Base-by-base conservation (phyloP, 2,888 invertebrate genomes). In the Coenonympha glycerion region DNA sequence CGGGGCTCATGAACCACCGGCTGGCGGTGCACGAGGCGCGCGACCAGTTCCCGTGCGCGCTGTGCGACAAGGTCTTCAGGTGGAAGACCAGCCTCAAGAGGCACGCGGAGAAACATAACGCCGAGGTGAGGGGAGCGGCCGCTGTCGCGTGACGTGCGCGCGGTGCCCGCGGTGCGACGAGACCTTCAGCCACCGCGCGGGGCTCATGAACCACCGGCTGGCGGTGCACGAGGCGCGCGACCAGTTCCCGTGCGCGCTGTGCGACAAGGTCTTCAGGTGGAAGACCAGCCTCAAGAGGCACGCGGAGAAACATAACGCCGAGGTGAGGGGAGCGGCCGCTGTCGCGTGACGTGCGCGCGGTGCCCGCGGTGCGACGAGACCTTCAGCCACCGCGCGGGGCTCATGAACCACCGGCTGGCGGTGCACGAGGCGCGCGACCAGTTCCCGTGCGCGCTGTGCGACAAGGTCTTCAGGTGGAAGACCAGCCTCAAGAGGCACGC, bases 51-150 rank as follows among this genome's bases (percentile, higher is more conserved):
- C 79, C 83, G 0, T 87, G 86, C 55, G 64, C 67, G 0, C 50
- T 68, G 0, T 87, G 86, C 52, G 69, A 70, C 1, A 84, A 86
- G 26, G 74, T 79, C 22, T 85, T 87, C 53, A 50, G 80, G 1
- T 87, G 86, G 86, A 76, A 79, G 56, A 82, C 81, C 3, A 86
- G 87, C 28, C 61, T 86, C 0, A 78, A 76, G 37, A 46, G 86
- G 2, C 86, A 87, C 51, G 34, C 76, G 15, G 79, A 78, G 33
- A 73, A 70, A 15, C 82, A 83, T 16, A 70, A 76, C 1, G 54
- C 53, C 3, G 75, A 76, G 73, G 82, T 82, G 18, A n/a, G n/a
- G n/a, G n/a, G n/a, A n/a, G n/a, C n/a, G n/a, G n/a, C n/a, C n/a
- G n/a, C n/a, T n/a, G n/a, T n/a, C 84, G 84, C 53, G 79, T 76